Conservation (phyloP, 2,797 vertebrate species). For the Pogonophryne albipinna region DNA sequence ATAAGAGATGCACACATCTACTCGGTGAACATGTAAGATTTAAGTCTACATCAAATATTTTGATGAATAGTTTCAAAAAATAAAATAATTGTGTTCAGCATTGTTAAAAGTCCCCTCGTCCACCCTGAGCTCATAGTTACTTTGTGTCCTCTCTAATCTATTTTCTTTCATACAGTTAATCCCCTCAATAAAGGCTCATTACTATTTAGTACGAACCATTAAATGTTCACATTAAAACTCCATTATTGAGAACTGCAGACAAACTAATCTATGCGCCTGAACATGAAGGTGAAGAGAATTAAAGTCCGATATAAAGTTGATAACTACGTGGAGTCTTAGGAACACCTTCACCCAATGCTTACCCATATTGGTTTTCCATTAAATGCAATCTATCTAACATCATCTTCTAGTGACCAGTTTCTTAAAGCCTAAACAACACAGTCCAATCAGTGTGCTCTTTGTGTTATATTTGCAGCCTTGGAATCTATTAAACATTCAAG, state of each 20-base stretch:
- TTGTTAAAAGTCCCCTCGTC: neutral
- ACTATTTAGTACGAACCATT: conserved; percentile 2
- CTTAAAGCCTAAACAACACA: neutral
- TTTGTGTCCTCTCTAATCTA: conserved; percentile 7
- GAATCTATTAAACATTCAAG: conserved; percentile 34
- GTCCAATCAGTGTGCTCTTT: neutral
- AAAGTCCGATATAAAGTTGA: neutral
- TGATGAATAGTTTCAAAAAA: too few relatives aligned
- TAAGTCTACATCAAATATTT: neutral
- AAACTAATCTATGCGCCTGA: conserved; percentile 2
- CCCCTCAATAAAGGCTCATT: conserved; percentile 15
- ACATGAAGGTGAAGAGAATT: conserved; percentile 1
- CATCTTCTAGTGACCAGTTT: neutral
- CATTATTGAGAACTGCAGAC: neutral
- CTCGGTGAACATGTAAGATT: neutral
- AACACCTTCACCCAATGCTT: neutral
- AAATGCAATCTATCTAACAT: neutral
- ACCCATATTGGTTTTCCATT: neutral
- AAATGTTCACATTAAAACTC: conserved; percentile 8
- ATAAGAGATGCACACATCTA: neutral
- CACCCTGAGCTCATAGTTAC: neutral
- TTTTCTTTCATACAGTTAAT: conserved; percentile 4
- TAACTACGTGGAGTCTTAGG: neutral
- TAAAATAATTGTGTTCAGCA: neutral
- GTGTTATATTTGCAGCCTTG: conserved; percentile 10